Evolutionary conservation across 2,113 vertebrate species (phyloP).

Genomic region (Gila orcuttii): DNA sequence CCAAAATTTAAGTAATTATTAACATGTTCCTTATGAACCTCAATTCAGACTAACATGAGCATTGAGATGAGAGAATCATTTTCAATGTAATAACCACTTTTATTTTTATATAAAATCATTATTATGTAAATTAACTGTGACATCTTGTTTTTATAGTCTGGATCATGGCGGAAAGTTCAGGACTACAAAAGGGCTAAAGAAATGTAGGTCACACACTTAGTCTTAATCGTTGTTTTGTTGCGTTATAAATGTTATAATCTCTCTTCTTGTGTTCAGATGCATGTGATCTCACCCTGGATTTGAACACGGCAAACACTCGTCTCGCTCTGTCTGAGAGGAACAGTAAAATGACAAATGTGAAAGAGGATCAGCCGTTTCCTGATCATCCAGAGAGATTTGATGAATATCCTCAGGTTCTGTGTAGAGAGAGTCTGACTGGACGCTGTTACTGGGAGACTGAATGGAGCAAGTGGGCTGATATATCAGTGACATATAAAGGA

Average conservation of each 20-base stretch:
- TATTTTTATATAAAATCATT: too few species aligned
- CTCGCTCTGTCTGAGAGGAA: slow-evolving; percentile 41
- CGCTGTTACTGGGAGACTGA: slow-evolving; percentile 22
- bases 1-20: too few species aligned
- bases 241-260: background rate
- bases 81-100: too few species aligned
- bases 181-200: slow-evolving; percentile 1
- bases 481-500: background rate
- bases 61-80: too few species aligned
- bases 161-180: background rate
- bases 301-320: slow-evolving; percentile 3
- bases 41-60: too few species aligned
- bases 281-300: slow-evolving; percentile 28
- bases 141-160: background rate
- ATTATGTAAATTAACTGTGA: background rate
- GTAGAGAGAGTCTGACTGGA: background rate
- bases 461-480: background rate
- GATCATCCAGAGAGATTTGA: slow-evolving; percentile 21
- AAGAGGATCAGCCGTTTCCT: slow-evolving; percentile 4
- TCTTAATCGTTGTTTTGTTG: background rate
- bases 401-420: background rate
- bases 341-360: background rate
- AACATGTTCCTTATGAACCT: too few species aligned
- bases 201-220: slow-evolving; percentile 11
- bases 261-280: slow-evolving; percentile 15